A percentile compares a stretch with the other conserved stretches of the same genome.
phyloP scores from a whole-genome alignment of 1,140 invertebrate species.

The Eciton burchellii region DNA sequence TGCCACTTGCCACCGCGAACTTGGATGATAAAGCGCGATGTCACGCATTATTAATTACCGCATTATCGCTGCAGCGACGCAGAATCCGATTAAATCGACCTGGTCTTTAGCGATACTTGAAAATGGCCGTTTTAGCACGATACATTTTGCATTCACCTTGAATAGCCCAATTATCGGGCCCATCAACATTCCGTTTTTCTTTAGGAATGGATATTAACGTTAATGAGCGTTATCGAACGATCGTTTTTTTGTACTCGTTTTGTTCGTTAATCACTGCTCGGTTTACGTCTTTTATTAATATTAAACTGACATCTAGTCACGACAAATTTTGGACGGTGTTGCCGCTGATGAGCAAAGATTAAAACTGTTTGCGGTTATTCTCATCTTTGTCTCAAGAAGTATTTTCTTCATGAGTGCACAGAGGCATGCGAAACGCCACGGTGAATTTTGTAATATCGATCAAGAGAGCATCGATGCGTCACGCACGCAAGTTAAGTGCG shows the following conservation, averaged over 20 bases:
- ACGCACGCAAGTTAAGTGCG: neutral
- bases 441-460: conserved; percentile 7
- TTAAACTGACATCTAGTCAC: too few species aligned
- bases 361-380: neutral
- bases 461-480: neutral
- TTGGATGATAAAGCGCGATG: conserved; percentile 38
- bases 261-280: neutral
- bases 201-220: conserved; percentile 6
- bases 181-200: conserved; percentile 39
- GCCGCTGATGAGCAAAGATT: neutral
- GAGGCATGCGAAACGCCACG: neutral
- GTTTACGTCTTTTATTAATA: too few species aligned
- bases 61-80: conserved; percentile 27
- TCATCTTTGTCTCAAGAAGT: neutral
- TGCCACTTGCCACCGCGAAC: neutral
- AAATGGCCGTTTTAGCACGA: conserved; percentile 26
- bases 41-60: conserved; percentile 48
- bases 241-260: neutral
- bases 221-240: neutral
- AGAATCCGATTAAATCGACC: conserved; percentile 35
- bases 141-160: conserved; percentile 23
- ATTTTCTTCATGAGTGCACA: neutral
- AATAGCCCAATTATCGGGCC: conserved; percentile 27
- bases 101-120: conserved; percentile 22
- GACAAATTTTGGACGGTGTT: conserved; percentile 1